phyloP scores from a whole-genome alignment of 2,113 vertebrate genomes.

The Phoxinus phoxinus region DNA sequence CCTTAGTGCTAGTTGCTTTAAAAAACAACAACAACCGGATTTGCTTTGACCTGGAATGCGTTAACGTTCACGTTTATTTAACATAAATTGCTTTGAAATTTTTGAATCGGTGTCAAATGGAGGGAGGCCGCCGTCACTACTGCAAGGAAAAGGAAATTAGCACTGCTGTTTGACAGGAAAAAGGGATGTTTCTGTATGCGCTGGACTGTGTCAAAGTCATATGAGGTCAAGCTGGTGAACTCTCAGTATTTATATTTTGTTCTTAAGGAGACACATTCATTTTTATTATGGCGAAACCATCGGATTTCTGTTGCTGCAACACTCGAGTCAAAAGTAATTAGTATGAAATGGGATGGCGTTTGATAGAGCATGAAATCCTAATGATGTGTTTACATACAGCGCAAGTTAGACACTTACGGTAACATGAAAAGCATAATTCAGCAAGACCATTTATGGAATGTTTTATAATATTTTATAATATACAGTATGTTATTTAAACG shows the following conservation, averaged over 20 bases:
- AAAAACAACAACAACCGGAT: neutral
- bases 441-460: neutral
- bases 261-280: neutral
- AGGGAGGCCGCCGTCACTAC: neutral
- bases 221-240: slow-evolving; percentile 43
- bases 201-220: slow-evolving; percentile 45
- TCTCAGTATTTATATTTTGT: slow-evolving; percentile 24
- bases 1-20: neutral
- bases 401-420: neutral
- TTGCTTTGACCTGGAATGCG: neutral
- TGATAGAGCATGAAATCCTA: neutral
- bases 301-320: neutral
- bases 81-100: neutral
- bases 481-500: no score
- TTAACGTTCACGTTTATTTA: neutral
- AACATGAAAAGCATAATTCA: neutral
- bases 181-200: slow-evolving; percentile 46
- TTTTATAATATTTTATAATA: neutral
- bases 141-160: slow-evolving; percentile 47
- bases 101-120: neutral
- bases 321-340: neutral
- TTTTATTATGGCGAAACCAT: neutral
- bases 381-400: neutral
- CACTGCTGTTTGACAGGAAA: slow-evolving; percentile 51
- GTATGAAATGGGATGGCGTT: neutral